A percentile compares a stretch with the other conserved stretches of the same genome.
Conservation (phyloP, 2,797 vertebrate genomes). For the Sternarchorhynchus goeldii region DNA sequence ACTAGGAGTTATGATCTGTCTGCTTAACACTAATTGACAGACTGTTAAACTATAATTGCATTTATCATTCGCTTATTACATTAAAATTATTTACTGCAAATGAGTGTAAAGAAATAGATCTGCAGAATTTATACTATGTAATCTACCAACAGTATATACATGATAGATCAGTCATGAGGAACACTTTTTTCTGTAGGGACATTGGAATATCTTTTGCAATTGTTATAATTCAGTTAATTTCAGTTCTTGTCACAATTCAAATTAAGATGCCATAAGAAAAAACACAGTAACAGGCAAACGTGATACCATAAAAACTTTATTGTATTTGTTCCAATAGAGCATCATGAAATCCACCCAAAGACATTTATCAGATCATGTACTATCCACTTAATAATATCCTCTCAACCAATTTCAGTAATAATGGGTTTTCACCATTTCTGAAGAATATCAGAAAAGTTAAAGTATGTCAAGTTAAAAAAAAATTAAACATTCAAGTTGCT, state of each 20-base stretch:
- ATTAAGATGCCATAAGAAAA: too few relatives aligned
- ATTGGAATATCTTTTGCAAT: too few relatives aligned
- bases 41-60: not conserved
- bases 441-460: constrained; percentile 54
- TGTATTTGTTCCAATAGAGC: constrained; percentile 64
- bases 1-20: too few relatives aligned
- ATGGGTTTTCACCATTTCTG: constrained; percentile 37
- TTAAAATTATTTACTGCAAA: not conserved
- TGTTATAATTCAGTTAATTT: too few relatives aligned
- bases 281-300: not conserved
- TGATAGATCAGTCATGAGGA: too few relatives aligned
- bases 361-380: constrained; percentile 41
- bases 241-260: too few relatives aligned
- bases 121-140: not conserved
- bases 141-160: not conserved
- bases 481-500: constrained; percentile 59
- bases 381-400: constrained; percentile 23
- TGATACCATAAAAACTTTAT: constrained; percentile 70
- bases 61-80: not conserved
- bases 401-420: not conserved
- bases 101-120: not conserved
- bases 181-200: too few relatives aligned
- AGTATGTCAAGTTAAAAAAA: constrained; percentile 50
- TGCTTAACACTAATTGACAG: too few relatives aligned
- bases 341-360: constrained; percentile 65